Percentiles rank a stretch among this genome's conserved stretches.
Evolutionary conservation across 1,140 invertebrate species (phyloP).

Genomic region (Dendrolimus punctatus): DNA sequence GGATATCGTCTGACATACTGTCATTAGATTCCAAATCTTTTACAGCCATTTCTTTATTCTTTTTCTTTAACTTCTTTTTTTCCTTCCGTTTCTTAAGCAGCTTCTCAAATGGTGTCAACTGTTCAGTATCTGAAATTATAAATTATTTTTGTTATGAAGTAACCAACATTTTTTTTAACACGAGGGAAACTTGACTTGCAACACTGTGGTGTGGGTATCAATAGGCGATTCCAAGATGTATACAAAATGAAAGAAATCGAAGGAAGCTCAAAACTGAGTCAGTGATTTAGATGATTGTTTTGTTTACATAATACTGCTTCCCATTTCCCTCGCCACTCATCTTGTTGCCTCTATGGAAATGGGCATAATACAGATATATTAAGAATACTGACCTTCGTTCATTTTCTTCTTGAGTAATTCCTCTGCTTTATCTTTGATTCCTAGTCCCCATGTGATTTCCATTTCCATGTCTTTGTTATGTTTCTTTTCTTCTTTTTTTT

Average conservation of each 20-base stretch:
- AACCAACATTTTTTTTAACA: too few species aligned
- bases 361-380: too few species aligned
- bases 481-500: slow-evolving; percentile 81
- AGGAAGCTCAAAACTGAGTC: too few species aligned
- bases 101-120: slow-evolving; percentile 83
- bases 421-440: slow-evolving; percentile 80
- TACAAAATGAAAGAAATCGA: too few species aligned
- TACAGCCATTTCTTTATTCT: slow-evolving; percentile 68
- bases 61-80: slow-evolving; percentile 81
- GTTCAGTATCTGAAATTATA: slow-evolving; percentile 48
- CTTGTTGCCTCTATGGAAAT: too few species aligned
- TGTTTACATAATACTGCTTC: too few species aligned
- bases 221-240: too few species aligned
- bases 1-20: slow-evolving; percentile 76
- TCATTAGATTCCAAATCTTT: slow-evolving; percentile 27
- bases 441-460: slow-evolving; percentile 89
- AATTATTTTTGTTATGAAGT: too few species aligned
- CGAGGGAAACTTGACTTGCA: too few species aligned
- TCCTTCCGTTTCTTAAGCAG: slow-evolving; percentile 84
- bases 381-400: slow-evolving; percentile 36
- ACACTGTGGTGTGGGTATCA: too few species aligned
- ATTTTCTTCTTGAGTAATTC: slow-evolving; percentile 76
- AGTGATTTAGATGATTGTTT: too few species aligned
- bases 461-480: slow-evolving; percentile 84
- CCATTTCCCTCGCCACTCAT: too few species aligned